Conservation (phyloP, 2,113 vertebrate species). For the Psammodynastes pulverulentus region DNA sequence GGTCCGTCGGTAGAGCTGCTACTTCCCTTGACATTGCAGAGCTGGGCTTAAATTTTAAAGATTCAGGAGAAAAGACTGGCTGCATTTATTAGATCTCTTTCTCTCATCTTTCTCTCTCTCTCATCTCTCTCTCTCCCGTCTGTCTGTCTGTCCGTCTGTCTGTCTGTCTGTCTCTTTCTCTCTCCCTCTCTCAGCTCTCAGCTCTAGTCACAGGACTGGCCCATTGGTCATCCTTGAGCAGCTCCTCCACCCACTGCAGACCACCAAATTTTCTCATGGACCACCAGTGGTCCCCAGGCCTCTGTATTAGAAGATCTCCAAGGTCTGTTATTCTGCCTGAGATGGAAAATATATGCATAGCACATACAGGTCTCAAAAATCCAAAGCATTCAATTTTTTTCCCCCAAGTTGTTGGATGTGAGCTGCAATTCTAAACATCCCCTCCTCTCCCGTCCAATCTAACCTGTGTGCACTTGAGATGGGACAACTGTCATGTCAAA, state of each 20-base stretch:
- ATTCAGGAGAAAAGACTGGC: slow-evolving; percentile 1
- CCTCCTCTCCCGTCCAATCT: background rate
- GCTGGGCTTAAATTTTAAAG: slow-evolving; percentile 22
- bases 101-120: too few species aligned
- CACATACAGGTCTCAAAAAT: background rate
- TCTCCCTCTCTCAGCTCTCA: too few species aligned
- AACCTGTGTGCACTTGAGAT: background rate
- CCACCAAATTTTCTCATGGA: too few species aligned
- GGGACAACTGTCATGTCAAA: background rate
- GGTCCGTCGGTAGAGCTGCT: background rate
- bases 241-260: too few species aligned
- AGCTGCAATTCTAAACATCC: background rate
- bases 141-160: too few species aligned
- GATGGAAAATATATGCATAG: background rate
- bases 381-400: background rate
- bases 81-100: slow-evolving; percentile 31
- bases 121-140: too few species aligned
- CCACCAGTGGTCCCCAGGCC: too few species aligned
- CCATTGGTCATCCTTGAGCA: too few species aligned
- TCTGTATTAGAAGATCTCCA: too few species aligned
- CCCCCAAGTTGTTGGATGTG: background rate
- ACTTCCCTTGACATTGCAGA: slow-evolving; percentile 15
- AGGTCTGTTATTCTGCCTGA: too few species aligned
- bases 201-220: too few species aligned
- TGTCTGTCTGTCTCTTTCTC: too few species aligned